Base-by-base conservation (phyloP, 2,797 vertebrate species). In the Dromococcyx pavoninus region DNA sequence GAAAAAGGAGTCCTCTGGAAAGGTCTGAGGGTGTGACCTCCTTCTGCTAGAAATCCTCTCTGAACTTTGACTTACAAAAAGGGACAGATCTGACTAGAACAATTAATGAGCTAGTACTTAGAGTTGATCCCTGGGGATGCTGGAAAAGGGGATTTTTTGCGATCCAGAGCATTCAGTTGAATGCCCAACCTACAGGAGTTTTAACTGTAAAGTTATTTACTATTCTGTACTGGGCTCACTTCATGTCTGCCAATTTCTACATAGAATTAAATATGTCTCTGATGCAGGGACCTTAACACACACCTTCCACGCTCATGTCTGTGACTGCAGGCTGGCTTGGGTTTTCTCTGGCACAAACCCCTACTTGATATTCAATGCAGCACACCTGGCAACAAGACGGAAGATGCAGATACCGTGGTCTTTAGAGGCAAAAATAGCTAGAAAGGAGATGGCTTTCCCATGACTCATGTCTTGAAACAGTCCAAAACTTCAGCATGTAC, bases 181-280 rank as follows among this genome's bases (percentile, higher is more conserved):
- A 71, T 53, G 71, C 11, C 7, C 48, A 91, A 33, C 7, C 24
- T 64, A 69, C 8, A 13, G 5, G 13, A 78, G 37, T 78, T 89
- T 92, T 80, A 92, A 48, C 24, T 44, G 17, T 48, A 92, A 71
- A 89, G 84, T 21, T 82, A 37, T 33, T 87, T 33, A 87, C 43
- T 30, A 56, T 70, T 85, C 64, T 71, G 39, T 58, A 51, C 27
- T 6, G 8, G 13, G 15, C 1, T 11, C 17, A 72, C 80, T 73
- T 66, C 51, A 18, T 56, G 50, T 51, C 43, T 60, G 35, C 21
- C 39, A 54, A 28, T 43, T 82, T 87, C 44, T 19, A 66, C 22
- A 53, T 0, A 79, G 43, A 50, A 73, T 53, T 32, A 56, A 87
- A 46, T 22, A 66, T 12, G 60, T 43, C 15, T 41, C 60, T 71